Conservation (phyloP, 2,888 invertebrate genomes). For the Tipula helvola region DNA sequence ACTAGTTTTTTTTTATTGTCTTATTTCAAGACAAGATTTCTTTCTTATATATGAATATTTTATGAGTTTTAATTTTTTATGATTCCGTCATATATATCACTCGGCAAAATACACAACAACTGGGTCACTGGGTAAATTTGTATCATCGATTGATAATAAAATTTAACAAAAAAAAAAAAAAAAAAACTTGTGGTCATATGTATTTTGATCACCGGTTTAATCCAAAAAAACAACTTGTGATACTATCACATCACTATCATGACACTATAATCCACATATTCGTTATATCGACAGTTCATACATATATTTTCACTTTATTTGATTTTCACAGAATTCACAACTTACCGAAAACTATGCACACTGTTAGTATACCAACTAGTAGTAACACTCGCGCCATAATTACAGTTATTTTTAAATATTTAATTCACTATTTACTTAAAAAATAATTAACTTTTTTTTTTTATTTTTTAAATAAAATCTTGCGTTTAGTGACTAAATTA, state of each 20-base stretch:
- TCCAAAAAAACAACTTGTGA: not conserved
- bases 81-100: not conserved
- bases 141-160: not conserved
- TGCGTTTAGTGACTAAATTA: not conserved
- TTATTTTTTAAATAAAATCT: not conserved
- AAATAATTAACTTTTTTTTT: not conserved
- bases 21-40: not conserved
- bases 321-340: slow-evolving; percentile 16
- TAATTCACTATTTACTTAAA: not conserved
- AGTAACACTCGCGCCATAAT: slow-evolving; percentile 33
- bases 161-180: not conserved
- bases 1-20: not conserved
- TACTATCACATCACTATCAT: not conserved
- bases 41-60: not conserved
- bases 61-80: not conserved
- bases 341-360: slow-evolving; percentile 32
- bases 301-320: not conserved
- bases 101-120: not conserved
- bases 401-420: too few species aligned
- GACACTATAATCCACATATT: not conserved
- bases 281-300: not conserved
- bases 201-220: not conserved
- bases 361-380: slow-evolving; percentile 29
- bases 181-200: not conserved
- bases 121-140: not conserved